Evolutionary conservation across 2,888 invertebrate species (phyloP).

Genomic region (Cactoblastis cactorum): DNA sequence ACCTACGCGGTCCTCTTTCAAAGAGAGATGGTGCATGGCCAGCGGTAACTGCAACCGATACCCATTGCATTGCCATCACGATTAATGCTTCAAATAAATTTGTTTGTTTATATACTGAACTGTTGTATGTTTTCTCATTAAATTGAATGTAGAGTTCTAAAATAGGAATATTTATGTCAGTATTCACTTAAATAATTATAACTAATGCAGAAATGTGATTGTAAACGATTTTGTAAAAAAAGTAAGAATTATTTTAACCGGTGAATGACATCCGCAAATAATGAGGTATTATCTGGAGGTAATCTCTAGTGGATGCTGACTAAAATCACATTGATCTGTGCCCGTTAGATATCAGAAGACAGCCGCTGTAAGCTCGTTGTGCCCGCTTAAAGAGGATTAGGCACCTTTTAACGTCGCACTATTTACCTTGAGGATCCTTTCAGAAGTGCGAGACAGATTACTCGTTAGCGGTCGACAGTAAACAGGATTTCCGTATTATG

Average conservation of each 20-base stretch:
- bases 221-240: not conserved
- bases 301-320: conserved; percentile 43
- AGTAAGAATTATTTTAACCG: conserved; percentile 27
- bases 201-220: not conserved
- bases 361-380: conserved; percentile 66
- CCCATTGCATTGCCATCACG: conserved; percentile 27
- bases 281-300: conserved; percentile 49
- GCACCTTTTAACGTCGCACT: conserved; percentile 71
- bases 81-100: conserved; percentile 9
- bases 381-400: conserved; percentile 61
- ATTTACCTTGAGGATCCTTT: conserved; percentile 54
- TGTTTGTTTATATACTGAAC: not conserved
- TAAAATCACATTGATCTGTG: conserved; percentile 65
- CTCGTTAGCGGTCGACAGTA: conserved; percentile 44
- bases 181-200: not conserved
- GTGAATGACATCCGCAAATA: conserved; percentile 36
- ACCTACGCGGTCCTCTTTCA: conserved; percentile 28
- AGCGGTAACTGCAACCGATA: conserved; percentile 30
- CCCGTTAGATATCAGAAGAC: conserved; percentile 54
- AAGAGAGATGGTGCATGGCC: conserved; percentile 24
- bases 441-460: conserved; percentile 40
- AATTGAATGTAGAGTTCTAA: not conserved
- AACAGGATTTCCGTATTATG: conserved; percentile 31
- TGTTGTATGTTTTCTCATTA: not conserved
- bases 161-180: conserved; percentile 1